Conservation (phyloP, 2,113 vertebrate species). For the Sclerurus mexicanus region DNA sequence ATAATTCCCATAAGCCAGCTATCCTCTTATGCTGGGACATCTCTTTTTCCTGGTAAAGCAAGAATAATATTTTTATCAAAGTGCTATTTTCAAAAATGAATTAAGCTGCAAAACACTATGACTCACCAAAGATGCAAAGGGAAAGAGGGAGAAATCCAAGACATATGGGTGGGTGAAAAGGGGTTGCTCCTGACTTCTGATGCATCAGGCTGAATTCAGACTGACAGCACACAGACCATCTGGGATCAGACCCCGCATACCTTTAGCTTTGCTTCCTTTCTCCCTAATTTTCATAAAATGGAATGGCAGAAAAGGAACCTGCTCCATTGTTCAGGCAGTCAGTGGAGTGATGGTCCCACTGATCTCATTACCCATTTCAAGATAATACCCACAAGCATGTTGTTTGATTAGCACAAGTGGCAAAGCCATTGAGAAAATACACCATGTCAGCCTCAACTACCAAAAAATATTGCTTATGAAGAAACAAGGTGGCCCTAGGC, state of each 20-base stretch:
- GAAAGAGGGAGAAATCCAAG: neutral
- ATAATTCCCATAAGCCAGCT: neutral
- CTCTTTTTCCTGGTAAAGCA: neutral
- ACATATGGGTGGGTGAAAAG: neutral
- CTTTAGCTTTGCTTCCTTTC: neutral
- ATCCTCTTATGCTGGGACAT: neutral
- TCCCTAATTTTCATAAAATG: fast-evolving
- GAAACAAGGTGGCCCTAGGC: neutral
- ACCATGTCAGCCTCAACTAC: neutral
- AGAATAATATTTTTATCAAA: neutral
- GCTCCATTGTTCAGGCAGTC: neutral
- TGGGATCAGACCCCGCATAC: fast-evolving
- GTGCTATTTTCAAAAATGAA: neutral
- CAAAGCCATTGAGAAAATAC: neutral
- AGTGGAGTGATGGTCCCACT: fast-evolving
- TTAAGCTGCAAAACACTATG: neutral
- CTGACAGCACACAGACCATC: neutral
- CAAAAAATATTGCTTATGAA: neutral
- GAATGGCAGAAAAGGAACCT: neutral
- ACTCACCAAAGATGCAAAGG: neutral
- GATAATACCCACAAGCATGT: neutral
- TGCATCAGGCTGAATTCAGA: neutral
- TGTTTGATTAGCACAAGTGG: neutral
- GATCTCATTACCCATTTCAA: neutral
- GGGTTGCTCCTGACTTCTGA: neutral